Evolutionary conservation across 37 sponge, comb jelly and placozoan species (phyloP).

Genomic region (Chondrosia reniformis): DNA sequence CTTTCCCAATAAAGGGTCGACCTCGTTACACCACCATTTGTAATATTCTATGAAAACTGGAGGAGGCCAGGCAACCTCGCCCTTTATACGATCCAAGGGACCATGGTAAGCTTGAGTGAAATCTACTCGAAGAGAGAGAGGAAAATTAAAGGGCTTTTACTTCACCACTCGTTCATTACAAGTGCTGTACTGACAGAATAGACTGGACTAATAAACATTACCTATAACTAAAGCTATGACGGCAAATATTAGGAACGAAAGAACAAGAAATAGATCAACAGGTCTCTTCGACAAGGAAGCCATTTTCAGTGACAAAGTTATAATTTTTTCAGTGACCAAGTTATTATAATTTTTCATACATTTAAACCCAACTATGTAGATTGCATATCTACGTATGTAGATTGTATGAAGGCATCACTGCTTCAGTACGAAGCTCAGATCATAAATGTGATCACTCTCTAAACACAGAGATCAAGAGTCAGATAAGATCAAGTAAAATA

Average conservation of each 20-base stretch:
- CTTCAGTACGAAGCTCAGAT: conserved; percentile 10
- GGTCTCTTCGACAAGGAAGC: conserved; percentile 27
- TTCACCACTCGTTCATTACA: neutral
- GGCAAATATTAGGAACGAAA: conserved; percentile 39
- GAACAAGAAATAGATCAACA: conserved; percentile 60
- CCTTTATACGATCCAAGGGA: conserved; percentile 22
- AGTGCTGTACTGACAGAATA: neutral
- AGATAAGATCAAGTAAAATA: conserved; percentile 19
- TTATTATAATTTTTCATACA: neutral
- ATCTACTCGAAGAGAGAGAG: conserved; percentile 25
- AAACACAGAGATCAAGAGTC: neutral
- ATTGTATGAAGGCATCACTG: conserved; percentile 8
- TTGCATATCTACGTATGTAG: neutral
- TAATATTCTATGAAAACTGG: conserved; percentile 35
- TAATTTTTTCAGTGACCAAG: too few relatives aligned
- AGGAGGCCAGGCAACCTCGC: conserved; percentile 67
- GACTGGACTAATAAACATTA: conserved; percentile 7
- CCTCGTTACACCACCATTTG: conserved; percentile 76
- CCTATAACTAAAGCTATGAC: conserved; percentile 75
- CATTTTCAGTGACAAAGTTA: neutral
- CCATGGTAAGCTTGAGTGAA: conserved; percentile 66
- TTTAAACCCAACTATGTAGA: neutral
- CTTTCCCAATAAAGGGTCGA: conserved; percentile 65
- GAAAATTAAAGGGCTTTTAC: neutral
- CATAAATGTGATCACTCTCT: neutral